These are phyloP conservation scores for Streblospio benedicti DNA, from an alignment of 1,140 invertebrate genomes.

Conservation along the genomic window DNA sequence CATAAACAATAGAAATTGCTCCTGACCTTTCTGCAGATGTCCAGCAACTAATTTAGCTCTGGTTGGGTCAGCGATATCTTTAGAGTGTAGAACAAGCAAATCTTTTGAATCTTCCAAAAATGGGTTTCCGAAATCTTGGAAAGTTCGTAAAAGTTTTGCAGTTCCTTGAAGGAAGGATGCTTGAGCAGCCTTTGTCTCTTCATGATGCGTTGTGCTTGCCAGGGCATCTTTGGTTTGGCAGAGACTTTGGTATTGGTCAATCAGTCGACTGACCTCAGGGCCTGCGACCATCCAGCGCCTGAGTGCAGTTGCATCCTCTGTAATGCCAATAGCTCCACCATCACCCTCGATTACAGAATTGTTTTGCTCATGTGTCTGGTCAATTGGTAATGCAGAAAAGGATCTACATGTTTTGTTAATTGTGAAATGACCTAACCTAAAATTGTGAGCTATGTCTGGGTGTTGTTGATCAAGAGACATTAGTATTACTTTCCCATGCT, in stretches of 20 bases:
- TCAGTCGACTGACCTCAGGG: background rate
- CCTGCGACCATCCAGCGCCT: background rate
- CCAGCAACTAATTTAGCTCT: no score
- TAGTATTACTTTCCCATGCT: no score
- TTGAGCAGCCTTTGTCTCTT: no score
- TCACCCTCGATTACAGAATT: background rate
- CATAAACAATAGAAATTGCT: no score
- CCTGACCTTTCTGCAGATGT: no score
- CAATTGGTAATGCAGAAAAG: constrained; percentile 21
- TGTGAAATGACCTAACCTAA: background rate
- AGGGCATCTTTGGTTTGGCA: background rate
- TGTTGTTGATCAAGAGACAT: no score
- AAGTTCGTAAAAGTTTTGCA: no score
- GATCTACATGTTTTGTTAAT: constrained; percentile 9
- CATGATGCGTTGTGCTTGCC: no score
- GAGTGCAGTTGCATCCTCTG: no score
- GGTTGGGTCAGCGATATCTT: background rate
- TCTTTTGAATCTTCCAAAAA: background rate
- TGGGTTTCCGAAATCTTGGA: background rate
- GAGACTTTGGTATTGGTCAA: background rate
- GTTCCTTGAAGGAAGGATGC: no score
- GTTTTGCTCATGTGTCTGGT: constrained; percentile 24
- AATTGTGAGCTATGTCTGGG: constrained; percentile 6
- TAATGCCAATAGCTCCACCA: no score
- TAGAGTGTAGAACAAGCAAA: background rate